A percentile compares a stretch with the other conserved stretches of the same genome.
These are phyloP conservation scores for Pseudonaja textilis DNA, from an alignment of 2,113 vertebrate species.

Conservation along the genomic window DNA sequence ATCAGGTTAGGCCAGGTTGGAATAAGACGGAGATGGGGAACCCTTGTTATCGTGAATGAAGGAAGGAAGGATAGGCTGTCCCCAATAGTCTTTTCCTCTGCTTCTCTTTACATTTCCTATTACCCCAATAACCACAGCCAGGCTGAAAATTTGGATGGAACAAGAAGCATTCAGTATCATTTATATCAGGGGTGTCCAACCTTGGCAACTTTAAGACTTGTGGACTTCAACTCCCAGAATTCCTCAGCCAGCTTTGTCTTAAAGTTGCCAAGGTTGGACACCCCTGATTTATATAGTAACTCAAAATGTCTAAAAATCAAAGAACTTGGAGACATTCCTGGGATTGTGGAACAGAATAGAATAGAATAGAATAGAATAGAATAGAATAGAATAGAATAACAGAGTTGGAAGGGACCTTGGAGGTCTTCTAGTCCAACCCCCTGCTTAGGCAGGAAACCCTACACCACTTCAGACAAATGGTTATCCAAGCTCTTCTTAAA, in stretches of 20 bases:
- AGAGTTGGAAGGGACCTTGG: too few species aligned
- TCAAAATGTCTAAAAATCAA: neutral
- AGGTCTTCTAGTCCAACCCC: too few species aligned
- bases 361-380: too few species aligned
- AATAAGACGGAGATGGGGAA: neutral
- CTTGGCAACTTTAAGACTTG: too few species aligned
- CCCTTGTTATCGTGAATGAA: neutral
- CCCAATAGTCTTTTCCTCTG: neutral
- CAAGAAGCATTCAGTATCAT: neutral
- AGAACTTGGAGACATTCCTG: neutral
- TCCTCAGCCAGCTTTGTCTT: too few species aligned
- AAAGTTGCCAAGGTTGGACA: too few species aligned
- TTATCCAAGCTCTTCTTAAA: too few species aligned
- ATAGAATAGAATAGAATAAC: too few species aligned
- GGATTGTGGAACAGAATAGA: neutral
- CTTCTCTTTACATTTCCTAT: neutral
- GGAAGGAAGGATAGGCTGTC: neutral
- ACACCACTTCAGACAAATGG: too few species aligned
- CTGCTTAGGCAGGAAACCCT: too few species aligned
- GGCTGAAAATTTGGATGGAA: neutral
- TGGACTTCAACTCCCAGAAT: too few species aligned
- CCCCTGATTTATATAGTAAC: neutral
- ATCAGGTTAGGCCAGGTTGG: neutral
- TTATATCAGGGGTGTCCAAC: too few species aligned
- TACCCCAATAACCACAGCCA: neutral